phyloP scores from a whole-genome alignment of 2,113 vertebrate genomes.

The Eolophus roseicapilla region DNA sequence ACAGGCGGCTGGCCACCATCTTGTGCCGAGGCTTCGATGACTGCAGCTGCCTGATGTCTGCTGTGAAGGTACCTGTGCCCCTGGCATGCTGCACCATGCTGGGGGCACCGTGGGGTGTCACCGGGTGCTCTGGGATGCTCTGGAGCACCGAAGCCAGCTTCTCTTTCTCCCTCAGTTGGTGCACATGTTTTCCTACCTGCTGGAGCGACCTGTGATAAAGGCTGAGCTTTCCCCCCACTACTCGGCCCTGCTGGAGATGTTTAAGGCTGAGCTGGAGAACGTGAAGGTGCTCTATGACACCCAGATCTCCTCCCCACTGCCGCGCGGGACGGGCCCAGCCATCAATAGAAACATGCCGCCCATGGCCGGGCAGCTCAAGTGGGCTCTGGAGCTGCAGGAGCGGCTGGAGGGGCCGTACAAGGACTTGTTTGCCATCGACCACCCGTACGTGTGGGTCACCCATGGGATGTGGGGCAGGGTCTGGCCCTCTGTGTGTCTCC shows the following conservation, averaged over 20 bases:
- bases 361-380: constrained; percentile 71
- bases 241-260: constrained; percentile 66
- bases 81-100: not conserved
- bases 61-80: constrained; percentile 63
- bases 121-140: fast-evolving
- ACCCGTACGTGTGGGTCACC: constrained; percentile 66
- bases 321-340: not conserved
- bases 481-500: fast-evolving
- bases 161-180: constrained; percentile 66
- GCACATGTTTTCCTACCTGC: constrained; percentile 75
- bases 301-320: not conserved
- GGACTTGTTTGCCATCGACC: constrained; percentile 58
- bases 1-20: constrained; percentile 74
- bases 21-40: constrained; percentile 73
- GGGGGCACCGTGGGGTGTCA: not conserved
- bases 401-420: constrained; percentile 63
- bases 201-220: constrained; percentile 75
- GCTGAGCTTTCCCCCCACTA: constrained; percentile 65
- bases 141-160: fast-evolving
- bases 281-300: constrained; percentile 69
- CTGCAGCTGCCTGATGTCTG: constrained; percentile 59
- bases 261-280: constrained; percentile 69
- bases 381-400: constrained; percentile 78
- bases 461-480: not conserved
- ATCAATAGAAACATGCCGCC: constrained; percentile 75